phyloP scores from a whole-genome alignment of 2,888 invertebrate species.

The Mythimna loreyi region DNA sequence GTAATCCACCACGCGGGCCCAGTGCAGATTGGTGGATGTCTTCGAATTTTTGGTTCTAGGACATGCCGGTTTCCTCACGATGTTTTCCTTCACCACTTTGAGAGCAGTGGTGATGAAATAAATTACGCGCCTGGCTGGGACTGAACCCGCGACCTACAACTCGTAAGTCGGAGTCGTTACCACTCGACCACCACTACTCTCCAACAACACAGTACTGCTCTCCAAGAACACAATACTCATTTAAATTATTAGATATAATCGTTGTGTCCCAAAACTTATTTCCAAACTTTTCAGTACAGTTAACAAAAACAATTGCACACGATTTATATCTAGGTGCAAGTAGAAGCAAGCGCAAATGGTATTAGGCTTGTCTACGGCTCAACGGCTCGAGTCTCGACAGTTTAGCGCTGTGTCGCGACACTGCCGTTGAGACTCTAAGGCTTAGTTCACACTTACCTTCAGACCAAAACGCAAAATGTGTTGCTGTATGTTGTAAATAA shows the following conservation, averaged over 20 bases:
- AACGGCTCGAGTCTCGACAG: slow-evolving; percentile 72
- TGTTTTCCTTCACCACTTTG: too few relatives aligned
- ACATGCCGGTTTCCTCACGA: too few relatives aligned
- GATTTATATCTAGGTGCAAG: slow-evolving; percentile 71
- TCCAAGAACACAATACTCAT: not conserved
- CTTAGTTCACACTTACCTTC: slow-evolving; percentile 22
- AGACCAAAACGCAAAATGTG: not conserved
- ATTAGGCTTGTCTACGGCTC: slow-evolving; percentile 79
- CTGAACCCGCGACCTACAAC: too few relatives aligned
- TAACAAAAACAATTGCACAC: slow-evolving; percentile 58
- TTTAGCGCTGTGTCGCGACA: slow-evolving; percentile 60
- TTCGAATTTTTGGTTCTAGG: too few relatives aligned
- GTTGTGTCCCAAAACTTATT: not conserved
- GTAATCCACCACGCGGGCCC: too few relatives aligned
- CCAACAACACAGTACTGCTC: too few relatives aligned
- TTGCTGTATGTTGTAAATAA: not conserved
- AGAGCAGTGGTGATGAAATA: too few relatives aligned
- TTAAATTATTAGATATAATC: not conserved
- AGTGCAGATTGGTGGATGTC: too few relatives aligned
- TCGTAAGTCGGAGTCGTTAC: too few relatives aligned
- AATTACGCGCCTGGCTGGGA: too few relatives aligned
- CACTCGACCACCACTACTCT: too few relatives aligned
- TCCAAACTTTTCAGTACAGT: slow-evolving; percentile 19
- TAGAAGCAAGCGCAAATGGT: slow-evolving; percentile 77
- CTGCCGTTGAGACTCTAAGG: slow-evolving; percentile 41